phyloP scores from a whole-genome alignment of 1,140 invertebrate genomes.

The Luehdorfia chinensis region DNA sequence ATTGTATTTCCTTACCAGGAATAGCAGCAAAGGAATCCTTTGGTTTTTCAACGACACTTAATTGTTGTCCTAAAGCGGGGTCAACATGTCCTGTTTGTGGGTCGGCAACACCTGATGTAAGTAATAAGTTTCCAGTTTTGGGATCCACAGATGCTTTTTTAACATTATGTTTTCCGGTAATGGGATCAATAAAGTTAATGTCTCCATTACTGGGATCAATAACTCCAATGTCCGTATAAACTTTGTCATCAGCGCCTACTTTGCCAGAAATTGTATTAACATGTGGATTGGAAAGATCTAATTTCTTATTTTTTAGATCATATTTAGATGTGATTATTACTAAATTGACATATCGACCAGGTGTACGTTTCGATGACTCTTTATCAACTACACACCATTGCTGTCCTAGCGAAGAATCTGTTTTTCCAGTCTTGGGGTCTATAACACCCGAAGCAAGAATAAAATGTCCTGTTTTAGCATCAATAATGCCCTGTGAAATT shows the following conservation, averaged over 20 bases:
- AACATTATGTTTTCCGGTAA: slow-evolving; percentile 49
- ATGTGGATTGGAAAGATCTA: slow-evolving; percentile 77
- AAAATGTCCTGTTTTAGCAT: slow-evolving; percentile 72
- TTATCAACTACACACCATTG: slow-evolving; percentile 79
- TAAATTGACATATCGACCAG: slow-evolving; percentile 73
- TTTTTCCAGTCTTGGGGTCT: slow-evolving; percentile 73
- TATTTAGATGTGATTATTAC: slow-evolving; percentile 76
- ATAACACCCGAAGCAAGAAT: slow-evolving; percentile 59
- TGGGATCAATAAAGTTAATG: slow-evolving; percentile 60
- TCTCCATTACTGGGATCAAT: slow-evolving; percentile 74
- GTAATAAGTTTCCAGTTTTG: slow-evolving; percentile 71
- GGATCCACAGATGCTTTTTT: slow-evolving; percentile 75
- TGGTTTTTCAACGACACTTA: slow-evolving; percentile 71
- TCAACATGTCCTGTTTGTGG: slow-evolving; percentile 80
- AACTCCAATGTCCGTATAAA: slow-evolving; percentile 74
- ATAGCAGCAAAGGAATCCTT: slow-evolving; percentile 62
- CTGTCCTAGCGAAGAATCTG: slow-evolving; percentile 75
- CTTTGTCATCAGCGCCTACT: slow-evolving; percentile 63
- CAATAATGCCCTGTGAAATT: slow-evolving; percentile 65
- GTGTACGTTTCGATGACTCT: slow-evolving; percentile 57
- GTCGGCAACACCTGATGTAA: slow-evolving; percentile 80
- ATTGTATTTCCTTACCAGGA: slow-evolving; percentile 70
- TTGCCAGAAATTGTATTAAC: slow-evolving; percentile 78
- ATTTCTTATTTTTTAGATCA: slow-evolving; percentile 71
- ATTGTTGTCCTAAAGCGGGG: slow-evolving; percentile 76